Percentiles rank a stretch among this genome's conserved stretches.
phyloP scores from a whole-genome alignment of 2,888 invertebrate genomes.

The Leucophora obtusa region DNA sequence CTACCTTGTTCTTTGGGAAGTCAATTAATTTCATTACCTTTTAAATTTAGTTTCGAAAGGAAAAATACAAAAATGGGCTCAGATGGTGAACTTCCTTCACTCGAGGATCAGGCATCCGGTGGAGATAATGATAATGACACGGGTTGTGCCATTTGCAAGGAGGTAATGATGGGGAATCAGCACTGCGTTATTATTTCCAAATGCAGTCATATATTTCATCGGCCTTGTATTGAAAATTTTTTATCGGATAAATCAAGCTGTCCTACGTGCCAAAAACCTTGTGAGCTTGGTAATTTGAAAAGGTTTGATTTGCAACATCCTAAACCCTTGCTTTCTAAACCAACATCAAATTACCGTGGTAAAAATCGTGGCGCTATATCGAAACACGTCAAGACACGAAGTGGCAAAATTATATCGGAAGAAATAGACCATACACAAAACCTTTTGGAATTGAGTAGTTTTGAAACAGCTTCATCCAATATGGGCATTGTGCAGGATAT shows the following conservation, averaged over 20 bases:
- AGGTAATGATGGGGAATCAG: not conserved
- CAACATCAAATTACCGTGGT: not conserved
- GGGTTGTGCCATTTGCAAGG: not conserved
- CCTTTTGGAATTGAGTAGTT: not conserved
- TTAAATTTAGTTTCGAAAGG: too few species aligned
- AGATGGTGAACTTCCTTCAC: not conserved
- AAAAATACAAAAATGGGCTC: not conserved
- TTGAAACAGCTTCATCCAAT: not conserved
- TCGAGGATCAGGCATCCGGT: too few species aligned
- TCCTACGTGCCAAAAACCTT: conserved; percentile 3
- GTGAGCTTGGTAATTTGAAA: conserved; percentile 12
- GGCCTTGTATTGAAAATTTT: conserved; percentile 20
- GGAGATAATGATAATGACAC: not conserved
- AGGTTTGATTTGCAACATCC: not conserved
- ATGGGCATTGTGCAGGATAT: too few species aligned
- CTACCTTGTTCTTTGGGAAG: too few species aligned
- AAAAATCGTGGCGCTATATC: too few species aligned
- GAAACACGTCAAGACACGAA: too few species aligned
- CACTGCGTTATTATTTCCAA: conserved; percentile 3
- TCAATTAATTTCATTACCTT: too few species aligned
- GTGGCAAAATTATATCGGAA: too few species aligned
- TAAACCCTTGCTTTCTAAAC: not conserved
- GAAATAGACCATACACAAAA: not conserved
- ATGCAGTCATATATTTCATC: conserved; percentile 21
- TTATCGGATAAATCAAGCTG: not conserved